A percentile compares a stretch with the other conserved stretches of the same genome.
Evolutionary conservation across 2,888 invertebrate genomes (phyloP).

Genomic region (Drosophila phalerata): DNA sequence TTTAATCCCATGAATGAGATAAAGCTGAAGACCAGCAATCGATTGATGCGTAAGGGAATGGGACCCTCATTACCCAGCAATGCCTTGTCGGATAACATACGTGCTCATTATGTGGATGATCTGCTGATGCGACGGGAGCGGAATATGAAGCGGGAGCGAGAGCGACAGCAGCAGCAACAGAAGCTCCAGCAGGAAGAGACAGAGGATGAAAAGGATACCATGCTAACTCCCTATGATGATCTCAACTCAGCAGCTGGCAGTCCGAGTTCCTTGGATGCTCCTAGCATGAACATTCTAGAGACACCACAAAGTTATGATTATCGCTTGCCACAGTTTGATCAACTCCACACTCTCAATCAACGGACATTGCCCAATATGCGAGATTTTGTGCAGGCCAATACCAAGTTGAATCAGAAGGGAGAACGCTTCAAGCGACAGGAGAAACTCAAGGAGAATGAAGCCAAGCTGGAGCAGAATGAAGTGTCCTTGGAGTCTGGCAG

Average conservation of each 20-base stretch:
- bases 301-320: conserved; percentile 60
- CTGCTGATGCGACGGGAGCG: conserved; percentile 55
- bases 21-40: conserved; percentile 82
- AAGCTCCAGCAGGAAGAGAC: not conserved
- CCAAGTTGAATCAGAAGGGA: conserved; percentile 8
- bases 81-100: conserved; percentile 55
- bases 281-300: conserved; percentile 17
- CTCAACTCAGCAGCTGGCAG: not conserved
- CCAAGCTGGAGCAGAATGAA: not conserved
- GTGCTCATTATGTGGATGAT: conserved; percentile 59
- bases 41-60: conserved; percentile 79
- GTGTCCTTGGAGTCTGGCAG: not conserved
- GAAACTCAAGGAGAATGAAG: not conserved
- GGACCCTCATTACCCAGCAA: conserved; percentile 83
- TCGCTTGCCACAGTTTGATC: conserved; percentile 44
- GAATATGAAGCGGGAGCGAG: conserved; percentile 25
- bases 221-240: conserved; percentile 12
- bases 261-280: not conserved
- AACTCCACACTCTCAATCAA: conserved; percentile 31
- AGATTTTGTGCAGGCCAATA: conserved; percentile 45
- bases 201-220: conserved; percentile 1
- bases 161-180: conserved; percentile 23
- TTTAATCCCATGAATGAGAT: conserved; percentile 82
- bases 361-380: conserved; percentile 34
- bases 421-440: conserved; percentile 52